Base-by-base conservation (phyloP, 1,140 invertebrate species). In the Gryllus bimaculatus region DNA sequence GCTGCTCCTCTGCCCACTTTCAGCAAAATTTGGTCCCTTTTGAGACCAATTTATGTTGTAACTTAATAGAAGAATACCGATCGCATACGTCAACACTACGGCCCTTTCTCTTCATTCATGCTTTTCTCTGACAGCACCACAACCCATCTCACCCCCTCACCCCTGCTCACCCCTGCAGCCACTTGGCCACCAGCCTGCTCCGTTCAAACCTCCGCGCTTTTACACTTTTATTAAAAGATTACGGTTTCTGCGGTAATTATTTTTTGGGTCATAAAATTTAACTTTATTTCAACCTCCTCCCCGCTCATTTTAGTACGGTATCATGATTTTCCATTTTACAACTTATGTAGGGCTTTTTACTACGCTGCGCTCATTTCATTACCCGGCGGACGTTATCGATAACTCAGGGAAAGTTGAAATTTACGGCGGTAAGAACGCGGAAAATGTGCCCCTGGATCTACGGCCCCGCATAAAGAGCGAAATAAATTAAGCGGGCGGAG, bases 191-290 rank as follows among this genome's bases (percentile, higher is more conserved):
- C 26, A 39, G 26, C 26, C 26, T 39, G 26, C 26, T 39, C 54
- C 54, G 18, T 66, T 66, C 18, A 10, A 66, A 66, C 54, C 18
- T 10, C 18, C 54, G 18, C 54, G 54, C 54, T 66, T 66, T 66
- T 66, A 66, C 54, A 66, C 54, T 66, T 66, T 66, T 66, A 66
- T 66, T 66, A 66, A 66, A 66, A 66, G 54, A 66, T 66, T 66
- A 66, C 54, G 54, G 54, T 66, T 66, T 66, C 18, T 66, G 26
- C 26, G 54, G 54, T 66, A 66, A 66, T 66, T 66, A 66, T 66
- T 66, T 66, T 66, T 66, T 66, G 54, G 18, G 54, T 18, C 54
- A 66, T 66, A 66, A 66, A 66, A 66, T 66, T 66, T 66, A 66
- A 66, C 54, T 66, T 66, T 66, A 66, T 66, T 66, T 66, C 54